Evolutionary conservation across 2,113 vertebrate genomes (phyloP).

Genomic region (Alethe castanea): DNA sequence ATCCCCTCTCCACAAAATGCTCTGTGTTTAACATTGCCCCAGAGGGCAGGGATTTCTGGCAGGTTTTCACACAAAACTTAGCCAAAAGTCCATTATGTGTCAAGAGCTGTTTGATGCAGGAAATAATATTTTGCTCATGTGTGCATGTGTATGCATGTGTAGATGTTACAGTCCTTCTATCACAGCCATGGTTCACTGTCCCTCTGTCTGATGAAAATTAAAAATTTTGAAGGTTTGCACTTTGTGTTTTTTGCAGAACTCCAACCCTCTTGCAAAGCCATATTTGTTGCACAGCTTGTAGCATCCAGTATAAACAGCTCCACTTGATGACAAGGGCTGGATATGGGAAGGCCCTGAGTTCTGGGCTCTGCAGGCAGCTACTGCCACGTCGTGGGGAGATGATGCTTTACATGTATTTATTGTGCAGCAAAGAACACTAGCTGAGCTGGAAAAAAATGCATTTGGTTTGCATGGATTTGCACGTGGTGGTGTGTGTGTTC

Average conservation of each 20-base stretch:
- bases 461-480: not conserved
- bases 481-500: not conserved
- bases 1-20: not conserved
- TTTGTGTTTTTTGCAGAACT: not conserved
- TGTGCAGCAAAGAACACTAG: not conserved
- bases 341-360: not conserved
- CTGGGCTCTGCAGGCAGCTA: not conserved
- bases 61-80: not conserved
- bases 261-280: not conserved
- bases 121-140: not conserved
- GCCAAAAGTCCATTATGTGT: not conserved
- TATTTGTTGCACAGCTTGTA: not conserved
- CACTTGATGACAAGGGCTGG: fast-evolving
- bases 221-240: not conserved
- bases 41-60: not conserved
- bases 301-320: not conserved
- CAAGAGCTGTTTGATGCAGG: not conserved
- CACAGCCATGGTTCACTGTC: not conserved
- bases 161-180: not conserved
- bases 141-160: not conserved
- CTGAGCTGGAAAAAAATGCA: not conserved
- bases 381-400: constrained; percentile 14
- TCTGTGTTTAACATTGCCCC: not conserved
- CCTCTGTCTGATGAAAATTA: not conserved
- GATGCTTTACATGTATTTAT: not conserved